Conservation (phyloP, 2,797 vertebrate species). For the Lepilemur septentrionalis region DNA sequence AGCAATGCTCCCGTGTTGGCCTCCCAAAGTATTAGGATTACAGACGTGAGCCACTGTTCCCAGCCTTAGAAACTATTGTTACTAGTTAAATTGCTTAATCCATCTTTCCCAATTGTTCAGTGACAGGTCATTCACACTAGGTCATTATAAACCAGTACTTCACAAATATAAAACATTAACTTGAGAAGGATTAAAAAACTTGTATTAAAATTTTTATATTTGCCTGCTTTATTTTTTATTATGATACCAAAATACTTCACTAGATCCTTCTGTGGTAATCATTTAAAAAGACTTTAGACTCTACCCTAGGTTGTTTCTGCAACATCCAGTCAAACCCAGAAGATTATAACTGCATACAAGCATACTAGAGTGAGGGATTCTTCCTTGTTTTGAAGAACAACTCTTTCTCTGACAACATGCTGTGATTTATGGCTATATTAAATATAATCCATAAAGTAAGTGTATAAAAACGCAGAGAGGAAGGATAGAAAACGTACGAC, state of each 20-base stretch:
- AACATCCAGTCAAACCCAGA: neutral
- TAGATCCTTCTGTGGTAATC: neutral
- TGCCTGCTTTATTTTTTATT: neutral
- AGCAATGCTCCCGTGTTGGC: neutral
- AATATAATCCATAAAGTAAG: neutral
- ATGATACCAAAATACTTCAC: neutral
- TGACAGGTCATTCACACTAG: neutral
- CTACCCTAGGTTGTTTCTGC: neutral
- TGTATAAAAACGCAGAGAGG: neutral
- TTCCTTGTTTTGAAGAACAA: neutral
- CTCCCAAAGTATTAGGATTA: neutral
- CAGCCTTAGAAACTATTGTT: neutral
- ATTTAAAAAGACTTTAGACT: neutral
- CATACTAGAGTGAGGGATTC: neutral
- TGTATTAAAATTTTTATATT: neutral
- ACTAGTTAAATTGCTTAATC: conserved; percentile 27
- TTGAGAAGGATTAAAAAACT: neutral
- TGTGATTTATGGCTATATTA: neutral
- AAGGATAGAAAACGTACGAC: neutral
- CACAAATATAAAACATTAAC: neutral
- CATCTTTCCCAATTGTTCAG: neutral
- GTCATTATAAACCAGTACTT: neutral
- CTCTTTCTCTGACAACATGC: neutral
- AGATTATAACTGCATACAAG: neutral
- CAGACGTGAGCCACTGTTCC: neutral